Evolutionary conservation across 1,140 invertebrate genomes (phyloP).

Genomic region (Drepana arcuata): DNA sequence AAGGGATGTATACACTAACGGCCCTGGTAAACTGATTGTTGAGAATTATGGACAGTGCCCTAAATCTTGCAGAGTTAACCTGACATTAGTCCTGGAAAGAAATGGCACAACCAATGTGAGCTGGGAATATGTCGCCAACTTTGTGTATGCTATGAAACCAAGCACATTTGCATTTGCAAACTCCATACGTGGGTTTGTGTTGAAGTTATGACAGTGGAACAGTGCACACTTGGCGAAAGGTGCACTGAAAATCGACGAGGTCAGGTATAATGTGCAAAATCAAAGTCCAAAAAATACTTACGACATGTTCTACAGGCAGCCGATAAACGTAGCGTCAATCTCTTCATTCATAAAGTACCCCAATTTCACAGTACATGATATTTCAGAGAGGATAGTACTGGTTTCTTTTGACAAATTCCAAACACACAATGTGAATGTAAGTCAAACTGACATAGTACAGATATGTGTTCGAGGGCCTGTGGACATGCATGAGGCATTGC

Average conservation of each 20-base stretch:
- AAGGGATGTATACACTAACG: conserved; percentile 70
- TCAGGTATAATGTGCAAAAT: conserved; percentile 58
- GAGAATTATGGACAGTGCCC: conserved; percentile 79
- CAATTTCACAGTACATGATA: conserved; percentile 66
- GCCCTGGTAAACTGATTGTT: conserved; percentile 73
- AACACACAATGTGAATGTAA: conserved; percentile 80
- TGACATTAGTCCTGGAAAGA: conserved; percentile 74
- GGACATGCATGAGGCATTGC: conserved; percentile 47
- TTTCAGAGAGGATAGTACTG: conserved; percentile 82
- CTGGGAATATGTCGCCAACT: conserved; percentile 73
- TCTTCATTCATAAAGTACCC: conserved; percentile 56
- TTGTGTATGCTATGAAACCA: conserved; percentile 78
- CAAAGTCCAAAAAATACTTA: conserved; percentile 54
- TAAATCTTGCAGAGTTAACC: conserved; percentile 74
- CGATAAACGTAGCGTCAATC: conserved; percentile 52
- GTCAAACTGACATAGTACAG: conserved; percentile 80
- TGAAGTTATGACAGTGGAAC: conserved; percentile 87
- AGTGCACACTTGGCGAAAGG: conserved; percentile 62
- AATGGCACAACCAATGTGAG: conserved; percentile 68
- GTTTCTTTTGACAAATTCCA: conserved; percentile 82
- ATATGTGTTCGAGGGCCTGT: conserved; percentile 73
- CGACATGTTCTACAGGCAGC: conserved; percentile 54
- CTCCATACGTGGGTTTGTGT: conserved; percentile 78
- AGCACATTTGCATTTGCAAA: conserved; percentile 76
- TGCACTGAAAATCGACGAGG: conserved; percentile 62